A percentile compares a stretch with the other conserved stretches of the same genome.
phyloP scores from a whole-genome alignment of 2,797 vertebrate genomes.

The Arremon brunneinucha region DNA sequence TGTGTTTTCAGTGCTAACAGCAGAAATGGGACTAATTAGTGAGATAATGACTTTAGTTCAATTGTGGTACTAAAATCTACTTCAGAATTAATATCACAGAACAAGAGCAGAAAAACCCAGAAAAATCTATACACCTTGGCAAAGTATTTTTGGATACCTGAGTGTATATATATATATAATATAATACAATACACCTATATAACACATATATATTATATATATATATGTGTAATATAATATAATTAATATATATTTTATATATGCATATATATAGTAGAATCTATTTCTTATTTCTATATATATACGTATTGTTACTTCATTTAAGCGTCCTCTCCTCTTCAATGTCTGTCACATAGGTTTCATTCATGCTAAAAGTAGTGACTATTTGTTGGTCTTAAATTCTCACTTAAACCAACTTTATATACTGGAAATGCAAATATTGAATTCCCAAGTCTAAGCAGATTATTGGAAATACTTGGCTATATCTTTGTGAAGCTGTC shows the following conservation, averaged over 20 bases:
- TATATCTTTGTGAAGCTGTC: neutral
- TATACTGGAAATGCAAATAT: neutral
- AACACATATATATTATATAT: neutral
- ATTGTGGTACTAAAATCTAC: constrained; percentile 5
- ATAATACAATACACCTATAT: too few species aligned
- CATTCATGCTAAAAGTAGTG: neutral
- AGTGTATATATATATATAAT: neutral
- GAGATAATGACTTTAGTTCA: constrained; percentile 13
- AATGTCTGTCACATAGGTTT: neutral
- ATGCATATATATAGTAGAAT: neutral
- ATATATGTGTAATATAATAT: too few species aligned
- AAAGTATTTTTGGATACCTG: neutral
- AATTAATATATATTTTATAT: neutral
- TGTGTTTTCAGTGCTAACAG: constrained; percentile 14
- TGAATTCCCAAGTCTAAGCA: neutral
- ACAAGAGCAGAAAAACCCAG: neutral
- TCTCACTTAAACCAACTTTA: neutral
- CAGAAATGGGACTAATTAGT: constrained; percentile 49
- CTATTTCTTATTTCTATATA: too few species aligned
- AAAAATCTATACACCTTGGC: neutral
- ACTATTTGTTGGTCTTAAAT: neutral
- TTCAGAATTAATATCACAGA: constrained; percentile 1
- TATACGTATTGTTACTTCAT: neutral
- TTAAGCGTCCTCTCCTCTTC: neutral
- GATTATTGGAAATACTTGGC: neutral